Evolutionary conservation across 2,113 vertebrate genomes (phyloP), one percentile per base, ranked within the genome.

Genomic region (Ailurus styani): DNA sequence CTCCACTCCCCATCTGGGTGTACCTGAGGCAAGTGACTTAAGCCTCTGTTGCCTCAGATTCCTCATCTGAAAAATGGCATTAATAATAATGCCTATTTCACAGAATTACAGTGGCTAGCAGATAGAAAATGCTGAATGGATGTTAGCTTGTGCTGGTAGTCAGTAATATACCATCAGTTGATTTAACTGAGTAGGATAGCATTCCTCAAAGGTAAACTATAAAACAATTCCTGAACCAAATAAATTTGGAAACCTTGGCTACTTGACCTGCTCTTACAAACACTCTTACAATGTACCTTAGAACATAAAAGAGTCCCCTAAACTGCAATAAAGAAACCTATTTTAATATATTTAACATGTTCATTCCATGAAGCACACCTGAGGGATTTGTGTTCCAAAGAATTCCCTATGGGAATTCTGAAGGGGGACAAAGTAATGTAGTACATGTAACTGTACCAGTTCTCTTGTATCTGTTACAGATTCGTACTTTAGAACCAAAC

Each of bases 261-360:
- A 37, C 29, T 68, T 45, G 29, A 84, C 34, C 18, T 91, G n/a
- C 20, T 88, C 81, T 88, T 91, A 60, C 70, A 94, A 82, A 91
- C 21, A 21, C 12, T 60, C 55, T 60, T 60, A 89, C 29, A 77
- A n/a, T 4, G 4, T 31, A 72, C 34, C 55, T 96, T 77, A 89
- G 42, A 79, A 68, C 83, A 27, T 42, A 81, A 96, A 89, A 83
- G 29, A 64, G 54, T 84, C 34, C 31, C 64, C 23, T 14, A 93
- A 91, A 88, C 12, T 40, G 18, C 66, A 72, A 21, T n/a, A 45
- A 86, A 77, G 40, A 91, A 95, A 57, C 1, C 31, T 55, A 10
- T 96, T 89, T 93, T 79, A 75, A 78, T 87, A 90, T 83, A 27
- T 78, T 93, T 87, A 72, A 60, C 68, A 94, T 50, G 86, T 72